Conservation (phyloP, 2,113 vertebrate species). For the Elaphurus davidianus region DNA sequence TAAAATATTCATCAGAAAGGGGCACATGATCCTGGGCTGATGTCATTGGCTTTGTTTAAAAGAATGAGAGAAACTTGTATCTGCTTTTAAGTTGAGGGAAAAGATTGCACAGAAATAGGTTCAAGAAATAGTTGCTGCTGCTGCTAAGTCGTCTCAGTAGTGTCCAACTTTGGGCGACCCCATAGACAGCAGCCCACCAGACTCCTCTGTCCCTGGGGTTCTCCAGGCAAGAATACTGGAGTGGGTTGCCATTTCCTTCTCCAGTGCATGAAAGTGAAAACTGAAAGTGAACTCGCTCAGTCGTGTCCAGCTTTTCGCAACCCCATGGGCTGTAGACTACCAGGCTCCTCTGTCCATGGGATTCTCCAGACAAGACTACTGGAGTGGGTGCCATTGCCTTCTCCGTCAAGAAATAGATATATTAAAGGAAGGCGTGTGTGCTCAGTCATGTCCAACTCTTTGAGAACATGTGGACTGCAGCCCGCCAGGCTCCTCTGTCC, state of each 20-base stretch:
- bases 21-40: not conserved
- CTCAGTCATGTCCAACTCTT: not conserved
- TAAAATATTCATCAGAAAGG: not conserved
- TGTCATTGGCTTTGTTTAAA: not conserved
- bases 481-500: fast-evolving
- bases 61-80: not conserved
- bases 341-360: too few species aligned
- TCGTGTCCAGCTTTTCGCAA: too few species aligned
- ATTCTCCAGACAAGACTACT: too few species aligned
- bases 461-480: fast-evolving
- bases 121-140: not conserved
- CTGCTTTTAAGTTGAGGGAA: not conserved
- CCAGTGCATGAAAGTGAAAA: too few species aligned
- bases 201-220: not conserved
- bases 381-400: not conserved
- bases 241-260: too few species aligned
- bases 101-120: not conserved
- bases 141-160: not conserved
- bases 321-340: too few species aligned
- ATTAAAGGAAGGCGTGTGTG: not conserved
- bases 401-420: not conserved
- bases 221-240: too few species aligned
- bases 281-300: too few species aligned
- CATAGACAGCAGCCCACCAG: not conserved
- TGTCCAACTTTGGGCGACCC: not conserved